Evolutionary conservation across 2,888 invertebrate genomes (phyloP).

Genomic region (Limnephilus rhombicus): DNA sequence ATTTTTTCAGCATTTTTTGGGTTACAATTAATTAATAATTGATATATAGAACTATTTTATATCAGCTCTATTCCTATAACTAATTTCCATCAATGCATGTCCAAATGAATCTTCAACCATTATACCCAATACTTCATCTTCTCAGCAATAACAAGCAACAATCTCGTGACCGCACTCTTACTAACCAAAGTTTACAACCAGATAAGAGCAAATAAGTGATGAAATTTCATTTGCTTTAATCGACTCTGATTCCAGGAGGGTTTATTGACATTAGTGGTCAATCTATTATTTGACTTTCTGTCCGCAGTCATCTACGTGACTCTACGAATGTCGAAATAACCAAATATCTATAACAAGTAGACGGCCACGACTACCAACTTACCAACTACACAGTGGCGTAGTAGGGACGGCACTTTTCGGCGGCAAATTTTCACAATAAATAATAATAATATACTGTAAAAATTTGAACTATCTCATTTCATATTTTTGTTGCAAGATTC

Average conservation of each 20-base stretch:
- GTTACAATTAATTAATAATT: no score
- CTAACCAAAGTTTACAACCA: slow-evolving; percentile 22
- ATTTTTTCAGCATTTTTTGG: no score
- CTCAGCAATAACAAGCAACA: neutral
- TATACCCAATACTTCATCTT: neutral
- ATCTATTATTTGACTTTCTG: slow-evolving; percentile 47
- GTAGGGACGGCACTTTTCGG: no score
- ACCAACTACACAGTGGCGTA: neutral
- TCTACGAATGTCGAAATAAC: slow-evolving; percentile 21
- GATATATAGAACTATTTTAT: neutral
- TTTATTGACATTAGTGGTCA: slow-evolving; percentile 60
- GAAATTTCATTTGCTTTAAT: slow-evolving; percentile 58
- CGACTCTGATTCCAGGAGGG: slow-evolving; percentile 47
- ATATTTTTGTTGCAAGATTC: no score
- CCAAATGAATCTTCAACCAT: neutral
- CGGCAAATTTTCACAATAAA: no score
- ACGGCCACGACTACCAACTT: neutral
- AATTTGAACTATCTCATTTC: no score
- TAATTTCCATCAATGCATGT: neutral
- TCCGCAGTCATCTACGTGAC: slow-evolving; percentile 52
- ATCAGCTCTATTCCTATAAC: neutral
- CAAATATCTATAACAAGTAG: neutral
- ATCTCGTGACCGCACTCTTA: slow-evolving; percentile 5
- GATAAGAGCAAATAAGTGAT: slow-evolving; percentile 18
- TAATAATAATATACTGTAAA: no score